Evolutionary conservation across 2,888 invertebrate species (phyloP).

Genomic region (Epistrophe grossulariae): DNA sequence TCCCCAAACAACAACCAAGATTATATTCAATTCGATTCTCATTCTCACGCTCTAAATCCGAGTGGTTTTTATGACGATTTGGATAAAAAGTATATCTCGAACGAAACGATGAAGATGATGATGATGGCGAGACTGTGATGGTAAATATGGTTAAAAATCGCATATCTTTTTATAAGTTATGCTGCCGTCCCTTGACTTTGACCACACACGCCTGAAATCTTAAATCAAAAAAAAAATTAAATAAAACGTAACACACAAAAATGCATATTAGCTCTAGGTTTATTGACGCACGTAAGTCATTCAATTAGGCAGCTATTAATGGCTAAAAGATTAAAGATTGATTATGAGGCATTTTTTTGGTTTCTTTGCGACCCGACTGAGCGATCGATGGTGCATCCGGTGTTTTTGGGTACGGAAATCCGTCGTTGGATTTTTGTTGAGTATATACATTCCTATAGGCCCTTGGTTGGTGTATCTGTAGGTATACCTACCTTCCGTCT

Average conservation of each 20-base stretch:
- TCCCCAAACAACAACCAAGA: neutral
- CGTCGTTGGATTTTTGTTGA: slow-evolving; percentile 56
- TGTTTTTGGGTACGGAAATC: slow-evolving; percentile 74
- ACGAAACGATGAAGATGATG: neutral
- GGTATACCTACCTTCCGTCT: slow-evolving; percentile 27
- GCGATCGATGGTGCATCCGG: slow-evolving; percentile 60
- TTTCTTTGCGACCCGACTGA: slow-evolving; percentile 21
- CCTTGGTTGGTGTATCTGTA: neutral
- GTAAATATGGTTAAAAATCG: neutral
- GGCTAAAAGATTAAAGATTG: slow-evolving; percentile 48
- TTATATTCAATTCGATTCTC: slow-evolving; percentile 67
- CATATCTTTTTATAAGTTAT: neutral
- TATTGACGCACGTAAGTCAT: slow-evolving; percentile 61
- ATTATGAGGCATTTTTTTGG: slow-evolving; percentile 46
- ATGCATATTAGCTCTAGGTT: slow-evolving; percentile 40
- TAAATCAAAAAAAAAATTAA: neutral
- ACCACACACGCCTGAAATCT: slow-evolving; percentile 40
- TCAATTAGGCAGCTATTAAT: slow-evolving; percentile 66
- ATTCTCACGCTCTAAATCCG: slow-evolving; percentile 74
- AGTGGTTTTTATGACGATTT: slow-evolving; percentile 67
- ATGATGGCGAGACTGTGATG: neutral
- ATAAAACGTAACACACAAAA: neutral
- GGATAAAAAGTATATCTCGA: slow-evolving; percentile 32
- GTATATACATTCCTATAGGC: neutral
- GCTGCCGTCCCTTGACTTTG: slow-evolving; percentile 18